A percentile compares a stretch with the other conserved stretches of the same genome.
Conservation (phyloP, 2,113 vertebrate genomes). For the Oncorhynchus clarkii region DNA sequence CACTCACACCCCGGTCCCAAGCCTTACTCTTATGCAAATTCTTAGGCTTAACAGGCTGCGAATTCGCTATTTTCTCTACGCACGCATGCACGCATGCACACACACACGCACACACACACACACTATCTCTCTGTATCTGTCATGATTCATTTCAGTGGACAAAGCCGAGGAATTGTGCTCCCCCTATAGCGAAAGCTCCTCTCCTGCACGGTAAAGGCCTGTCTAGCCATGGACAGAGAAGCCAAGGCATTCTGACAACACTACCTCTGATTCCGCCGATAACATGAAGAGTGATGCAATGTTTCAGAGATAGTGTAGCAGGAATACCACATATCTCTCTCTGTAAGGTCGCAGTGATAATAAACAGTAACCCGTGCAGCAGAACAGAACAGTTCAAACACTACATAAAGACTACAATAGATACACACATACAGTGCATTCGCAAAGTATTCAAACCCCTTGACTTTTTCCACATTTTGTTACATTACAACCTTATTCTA, state of each 20-base stretch:
- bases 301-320: neutral
- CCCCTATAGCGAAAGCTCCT: slow-evolving; percentile 1
- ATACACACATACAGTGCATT: too few species aligned
- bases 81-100: neutral
- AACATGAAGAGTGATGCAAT: slow-evolving; percentile 9
- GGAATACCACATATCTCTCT: neutral
- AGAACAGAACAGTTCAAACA: neutral
- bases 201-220: neutral
- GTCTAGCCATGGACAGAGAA: neutral
- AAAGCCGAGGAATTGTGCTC: slow-evolving; percentile 19
- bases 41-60: neutral
- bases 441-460: too few species aligned
- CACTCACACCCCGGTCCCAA: slow-evolving; percentile 52
- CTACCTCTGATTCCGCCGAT: slow-evolving; percentile 23
- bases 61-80: neutral
- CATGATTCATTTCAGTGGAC: slow-evolving; percentile 32
- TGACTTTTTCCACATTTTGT: too few species aligned
- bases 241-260: neutral
- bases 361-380: neutral
- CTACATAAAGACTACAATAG: too few species aligned
- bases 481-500: too few species aligned
- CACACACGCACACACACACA: neutral
- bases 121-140: slow-evolving; percentile 22
- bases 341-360: neutral
- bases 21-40: slow-evolving; percentile 67